Conservation (phyloP, 2,888 invertebrate species). For the Nipponacmea schrenckii region DNA sequence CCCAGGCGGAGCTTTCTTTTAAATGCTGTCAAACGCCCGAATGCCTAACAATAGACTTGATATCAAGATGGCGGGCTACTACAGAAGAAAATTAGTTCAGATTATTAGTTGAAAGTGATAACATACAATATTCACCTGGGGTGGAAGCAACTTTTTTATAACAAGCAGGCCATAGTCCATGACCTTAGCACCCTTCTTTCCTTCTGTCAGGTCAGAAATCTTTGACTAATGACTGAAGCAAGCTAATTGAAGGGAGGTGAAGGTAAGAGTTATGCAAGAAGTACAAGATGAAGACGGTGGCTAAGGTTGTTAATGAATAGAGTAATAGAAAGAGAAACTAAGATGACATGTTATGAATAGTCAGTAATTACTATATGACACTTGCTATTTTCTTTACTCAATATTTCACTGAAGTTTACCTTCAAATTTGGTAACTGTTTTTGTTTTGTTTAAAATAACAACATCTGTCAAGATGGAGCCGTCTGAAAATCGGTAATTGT, state of each 20-base stretch:
- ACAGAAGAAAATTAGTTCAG: conserved; percentile 8
- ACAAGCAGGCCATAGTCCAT: not conserved
- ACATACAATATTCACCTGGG: conserved; percentile 4
- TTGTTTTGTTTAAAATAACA: no score
- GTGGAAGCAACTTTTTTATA: conserved; percentile 2
- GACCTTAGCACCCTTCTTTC: conserved; percentile 2
- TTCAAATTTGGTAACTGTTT: no score
- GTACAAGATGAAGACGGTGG: not conserved
- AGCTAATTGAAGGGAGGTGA: not conserved
- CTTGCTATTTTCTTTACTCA: no score
- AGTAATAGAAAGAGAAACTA: not conserved
- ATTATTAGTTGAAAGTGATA: conserved; percentile 9
- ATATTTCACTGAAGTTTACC: no score
- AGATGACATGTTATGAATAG: conserved; percentile 2
- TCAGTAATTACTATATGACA: not conserved
- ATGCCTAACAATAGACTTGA: not conserved
- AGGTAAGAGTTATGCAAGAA: conserved; percentile 4
- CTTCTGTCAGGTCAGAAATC: not conserved
- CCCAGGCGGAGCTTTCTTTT: conserved; percentile 8
- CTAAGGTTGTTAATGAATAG: not conserved
- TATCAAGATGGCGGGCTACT: conserved; percentile 5
- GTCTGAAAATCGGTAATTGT: no score
- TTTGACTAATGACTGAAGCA: not conserved
- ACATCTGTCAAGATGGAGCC: no score
- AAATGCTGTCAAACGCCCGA: not conserved